Conservation (phyloP, 2,113 vertebrate species). For the Syrmaticus mikado region DNA sequence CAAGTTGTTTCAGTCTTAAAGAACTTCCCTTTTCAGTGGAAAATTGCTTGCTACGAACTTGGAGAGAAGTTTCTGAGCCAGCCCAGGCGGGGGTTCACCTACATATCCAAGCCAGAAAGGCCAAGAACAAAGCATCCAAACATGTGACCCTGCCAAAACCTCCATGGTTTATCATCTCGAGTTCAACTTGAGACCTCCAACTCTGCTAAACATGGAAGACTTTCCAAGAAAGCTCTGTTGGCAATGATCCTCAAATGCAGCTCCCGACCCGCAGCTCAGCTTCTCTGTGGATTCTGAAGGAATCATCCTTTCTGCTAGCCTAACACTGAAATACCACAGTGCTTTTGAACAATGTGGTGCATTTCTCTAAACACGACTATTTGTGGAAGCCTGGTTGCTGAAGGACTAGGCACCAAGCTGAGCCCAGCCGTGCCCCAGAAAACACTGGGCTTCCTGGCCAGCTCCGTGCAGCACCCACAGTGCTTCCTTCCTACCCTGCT, state of each 20-base stretch:
- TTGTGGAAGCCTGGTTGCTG: not conserved
- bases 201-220: not conserved
- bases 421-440: not conserved
- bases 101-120: not conserved
- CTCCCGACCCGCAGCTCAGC: not conserved
- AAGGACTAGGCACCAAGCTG: not conserved
- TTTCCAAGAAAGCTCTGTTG: constrained; percentile 6
- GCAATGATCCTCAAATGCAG: not conserved
- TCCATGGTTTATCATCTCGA: constrained; percentile 9
- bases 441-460: not conserved
- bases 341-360: not conserved
- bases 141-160: not conserved
- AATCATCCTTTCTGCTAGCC: not conserved
- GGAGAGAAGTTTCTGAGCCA: not conserved
- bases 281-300: not conserved
- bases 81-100: not conserved
- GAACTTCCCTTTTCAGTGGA: not conserved
- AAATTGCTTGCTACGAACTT: not conserved
- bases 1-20: not conserved
- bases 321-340: not conserved
- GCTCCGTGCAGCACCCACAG: not conserved
- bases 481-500: not conserved
- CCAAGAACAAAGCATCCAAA: not conserved
- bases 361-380: not conserved
- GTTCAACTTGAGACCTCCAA: constrained; percentile 26